These are phyloP conservation scores for Acridotheres tristis DNA, from an alignment of 2,797 vertebrate genomes.

Conservation along the genomic window DNA sequence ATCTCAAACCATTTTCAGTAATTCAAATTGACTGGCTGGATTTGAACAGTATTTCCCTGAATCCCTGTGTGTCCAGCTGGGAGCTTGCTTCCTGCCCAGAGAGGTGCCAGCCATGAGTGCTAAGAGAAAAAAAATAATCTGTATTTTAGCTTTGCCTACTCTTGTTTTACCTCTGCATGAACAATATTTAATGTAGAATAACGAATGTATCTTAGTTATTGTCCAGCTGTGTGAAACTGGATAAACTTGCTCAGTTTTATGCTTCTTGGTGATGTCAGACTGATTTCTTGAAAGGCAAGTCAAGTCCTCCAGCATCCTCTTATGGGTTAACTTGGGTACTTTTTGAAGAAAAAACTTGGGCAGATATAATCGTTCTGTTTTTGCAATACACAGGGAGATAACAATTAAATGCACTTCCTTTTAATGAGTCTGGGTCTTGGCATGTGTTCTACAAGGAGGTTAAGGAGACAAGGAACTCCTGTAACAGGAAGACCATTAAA, in stretches of 20 bases:
- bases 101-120: background rate
- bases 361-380: background rate
- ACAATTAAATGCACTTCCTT: background rate
- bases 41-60: background rate
- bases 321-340: background rate
- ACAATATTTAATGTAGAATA: background rate
- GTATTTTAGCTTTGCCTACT: background rate
- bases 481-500: background rate
- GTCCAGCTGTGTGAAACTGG: background rate
- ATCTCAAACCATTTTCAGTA: background rate
- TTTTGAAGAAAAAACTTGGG: background rate
- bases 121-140: background rate
- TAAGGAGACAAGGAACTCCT: background rate
- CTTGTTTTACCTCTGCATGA: slow-evolving; percentile 6
- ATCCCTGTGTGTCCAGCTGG: background rate
- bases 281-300: background rate
- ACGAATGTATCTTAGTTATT: background rate
- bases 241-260: background rate
- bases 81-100: background rate
- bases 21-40: background rate
- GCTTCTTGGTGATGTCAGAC: background rate
- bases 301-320: slow-evolving; percentile 24
- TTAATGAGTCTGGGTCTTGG: background rate
- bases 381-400: background rate
- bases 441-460: background rate